Conservation (phyloP, 2,797 vertebrate species). For the Anas bernieri region DNA sequence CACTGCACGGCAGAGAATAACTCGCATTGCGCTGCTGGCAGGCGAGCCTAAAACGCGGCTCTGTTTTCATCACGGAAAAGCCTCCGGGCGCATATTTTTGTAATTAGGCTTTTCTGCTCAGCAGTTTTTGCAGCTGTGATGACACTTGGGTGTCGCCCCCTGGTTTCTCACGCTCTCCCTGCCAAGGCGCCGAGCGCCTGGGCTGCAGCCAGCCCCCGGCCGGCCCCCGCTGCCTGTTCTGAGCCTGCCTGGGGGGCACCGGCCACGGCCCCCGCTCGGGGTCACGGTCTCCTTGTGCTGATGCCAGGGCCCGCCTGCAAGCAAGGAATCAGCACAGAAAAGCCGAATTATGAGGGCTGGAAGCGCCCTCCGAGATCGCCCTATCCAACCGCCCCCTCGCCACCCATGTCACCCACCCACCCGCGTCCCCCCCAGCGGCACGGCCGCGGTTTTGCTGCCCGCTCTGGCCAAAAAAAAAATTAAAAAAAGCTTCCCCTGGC, state of each 20-base stretch:
- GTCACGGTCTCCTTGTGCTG: neutral
- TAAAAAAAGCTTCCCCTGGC: no score
- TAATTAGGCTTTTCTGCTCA: constrained; percentile 92
- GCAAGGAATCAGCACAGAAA: no score
- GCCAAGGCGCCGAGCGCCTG: constrained; percentile 83
- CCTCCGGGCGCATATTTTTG: constrained; percentile 90
- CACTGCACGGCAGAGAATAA: constrained; percentile 76
- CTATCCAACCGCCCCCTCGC: no score
- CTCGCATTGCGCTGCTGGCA: constrained; percentile 75
- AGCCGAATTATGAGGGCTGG: no score
- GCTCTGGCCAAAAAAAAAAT: no score
- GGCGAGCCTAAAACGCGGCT: constrained; percentile 80
- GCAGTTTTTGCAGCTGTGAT: constrained; percentile 95
- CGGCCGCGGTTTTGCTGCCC: no score
- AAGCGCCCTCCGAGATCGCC: no score
- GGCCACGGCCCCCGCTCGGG: neutral
- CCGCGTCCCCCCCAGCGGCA: no score
- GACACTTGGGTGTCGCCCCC: constrained; percentile 92
- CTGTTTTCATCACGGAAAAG: constrained; percentile 86
- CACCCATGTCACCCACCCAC: no score
- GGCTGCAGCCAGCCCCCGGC: constrained; percentile 83
- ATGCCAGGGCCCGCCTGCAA: neutral
- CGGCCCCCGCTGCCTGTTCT: constrained; percentile 73
- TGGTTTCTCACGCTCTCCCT: constrained; percentile 91
- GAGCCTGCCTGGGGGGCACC: neutral